Evolutionary conservation across 2,113 vertebrate species (phyloP).

Genomic region (Tachysurus fulvidraco): DNA sequence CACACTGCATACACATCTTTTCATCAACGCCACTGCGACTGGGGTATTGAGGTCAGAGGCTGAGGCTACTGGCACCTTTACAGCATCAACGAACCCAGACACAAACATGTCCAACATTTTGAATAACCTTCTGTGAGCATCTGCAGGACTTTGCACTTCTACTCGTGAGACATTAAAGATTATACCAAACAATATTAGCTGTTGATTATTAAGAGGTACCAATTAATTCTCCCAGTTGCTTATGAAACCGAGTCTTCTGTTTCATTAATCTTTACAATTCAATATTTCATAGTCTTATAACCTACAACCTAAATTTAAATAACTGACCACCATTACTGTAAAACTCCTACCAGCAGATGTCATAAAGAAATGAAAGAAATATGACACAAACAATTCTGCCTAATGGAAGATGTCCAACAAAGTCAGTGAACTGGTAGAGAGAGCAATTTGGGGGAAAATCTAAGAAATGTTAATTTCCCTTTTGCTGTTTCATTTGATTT

Average conservation of each 20-base stretch:
- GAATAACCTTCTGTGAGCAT: background rate
- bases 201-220: background rate
- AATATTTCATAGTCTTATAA: background rate
- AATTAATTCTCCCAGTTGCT: background rate
- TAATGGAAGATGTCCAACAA: background rate
- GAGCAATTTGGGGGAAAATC: background rate
- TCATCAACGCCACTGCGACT: background rate
- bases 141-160: background rate
- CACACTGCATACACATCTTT: background rate
- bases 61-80: background rate
- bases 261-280: background rate
- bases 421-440: background rate
- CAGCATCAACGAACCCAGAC: background rate
- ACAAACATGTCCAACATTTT: background rate
- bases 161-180: too few relatives aligned
- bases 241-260: background rate
- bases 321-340: background rate
- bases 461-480: background rate
- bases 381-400: background rate
- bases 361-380: background rate
- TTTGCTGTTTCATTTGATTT: background rate
- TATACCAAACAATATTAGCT: too few relatives aligned
- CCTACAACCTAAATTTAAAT: background rate
- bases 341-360: background rate
- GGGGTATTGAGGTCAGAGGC: slow-evolving; percentile 3